Evolutionary conservation across 2,888 invertebrate genomes (phyloP).

Genomic region (Ypsolopha scabrella): DNA sequence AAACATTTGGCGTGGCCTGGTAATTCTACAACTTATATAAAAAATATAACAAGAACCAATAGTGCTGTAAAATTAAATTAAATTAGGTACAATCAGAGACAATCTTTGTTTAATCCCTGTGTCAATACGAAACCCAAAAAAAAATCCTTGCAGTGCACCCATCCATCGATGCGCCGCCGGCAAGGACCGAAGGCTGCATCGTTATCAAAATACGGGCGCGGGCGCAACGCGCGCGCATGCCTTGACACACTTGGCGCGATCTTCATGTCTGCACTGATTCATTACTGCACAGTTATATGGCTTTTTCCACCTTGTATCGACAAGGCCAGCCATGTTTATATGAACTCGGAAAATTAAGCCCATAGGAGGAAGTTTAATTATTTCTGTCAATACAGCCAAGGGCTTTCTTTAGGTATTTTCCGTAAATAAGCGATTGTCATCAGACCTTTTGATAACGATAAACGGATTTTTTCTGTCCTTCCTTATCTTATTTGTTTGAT

Average conservation of each 20-base stretch:
- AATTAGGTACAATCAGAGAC: too few species aligned
- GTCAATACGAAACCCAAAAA: too few species aligned
- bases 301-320: constrained; percentile 39
- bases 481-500: not conserved
- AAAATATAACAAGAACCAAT: too few species aligned
- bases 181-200: constrained; percentile 29
- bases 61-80: too few species aligned
- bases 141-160: constrained; percentile 11
- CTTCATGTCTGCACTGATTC: constrained; percentile 26
- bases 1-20: too few species aligned
- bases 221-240: constrained; percentile 23
- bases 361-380: not conserved
- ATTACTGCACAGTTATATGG: constrained; percentile 14
- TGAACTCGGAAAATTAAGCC: not conserved
- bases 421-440: not conserved
- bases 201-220: constrained; percentile 57
- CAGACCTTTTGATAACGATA: not conserved
- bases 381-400: constrained; percentile 2
- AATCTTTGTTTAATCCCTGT: too few species aligned
- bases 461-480: not conserved
- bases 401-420: not conserved
- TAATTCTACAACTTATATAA: too few species aligned
- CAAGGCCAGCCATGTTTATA: constrained; percentile 42
- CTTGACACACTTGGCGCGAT: constrained; percentile 49
- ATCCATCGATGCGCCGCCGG: not conserved